These are phyloP conservation scores for Aegotheles bennettii DNA, from an alignment of 2,113 vertebrate genomes.

Conservation along the genomic window DNA sequence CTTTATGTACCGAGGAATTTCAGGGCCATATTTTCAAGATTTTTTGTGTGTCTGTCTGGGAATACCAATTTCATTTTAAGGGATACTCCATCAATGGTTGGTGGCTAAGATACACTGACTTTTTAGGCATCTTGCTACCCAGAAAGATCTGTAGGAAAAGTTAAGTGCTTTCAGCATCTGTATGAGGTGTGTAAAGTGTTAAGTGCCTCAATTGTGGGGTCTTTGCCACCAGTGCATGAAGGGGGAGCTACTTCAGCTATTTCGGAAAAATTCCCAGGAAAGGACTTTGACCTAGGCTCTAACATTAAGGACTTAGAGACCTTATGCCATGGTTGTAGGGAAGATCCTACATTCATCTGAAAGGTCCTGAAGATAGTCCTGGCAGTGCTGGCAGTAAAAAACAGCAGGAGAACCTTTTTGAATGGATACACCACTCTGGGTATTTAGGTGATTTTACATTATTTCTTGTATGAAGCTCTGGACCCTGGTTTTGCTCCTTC, in stretches of 20 bases:
- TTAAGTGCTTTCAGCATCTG: background rate
- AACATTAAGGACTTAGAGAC: background rate
- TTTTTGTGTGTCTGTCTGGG: background rate
- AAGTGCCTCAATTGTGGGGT: background rate
- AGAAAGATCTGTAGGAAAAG: background rate
- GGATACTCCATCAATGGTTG: background rate
- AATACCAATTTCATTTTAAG: background rate
- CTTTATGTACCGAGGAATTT: background rate
- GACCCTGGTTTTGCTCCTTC: background rate
- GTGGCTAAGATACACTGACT: background rate
- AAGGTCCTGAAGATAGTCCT: background rate
- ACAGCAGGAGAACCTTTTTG: background rate
- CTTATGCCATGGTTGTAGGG: background rate
- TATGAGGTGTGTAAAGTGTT: rapidly evolving
- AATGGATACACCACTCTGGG: background rate
- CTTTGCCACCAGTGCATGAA: background rate
- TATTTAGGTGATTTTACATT: background rate
- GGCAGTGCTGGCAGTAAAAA: background rate
- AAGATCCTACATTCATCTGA: background rate
- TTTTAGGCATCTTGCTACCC: background rate
- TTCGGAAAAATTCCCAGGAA: background rate
- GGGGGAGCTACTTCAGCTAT: background rate
- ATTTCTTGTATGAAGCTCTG: background rate
- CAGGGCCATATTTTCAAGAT: background rate
- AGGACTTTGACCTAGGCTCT: background rate